Base-by-base conservation (phyloP, 1,140 invertebrate species). In the Pentalonia nigronervosa region DNA sequence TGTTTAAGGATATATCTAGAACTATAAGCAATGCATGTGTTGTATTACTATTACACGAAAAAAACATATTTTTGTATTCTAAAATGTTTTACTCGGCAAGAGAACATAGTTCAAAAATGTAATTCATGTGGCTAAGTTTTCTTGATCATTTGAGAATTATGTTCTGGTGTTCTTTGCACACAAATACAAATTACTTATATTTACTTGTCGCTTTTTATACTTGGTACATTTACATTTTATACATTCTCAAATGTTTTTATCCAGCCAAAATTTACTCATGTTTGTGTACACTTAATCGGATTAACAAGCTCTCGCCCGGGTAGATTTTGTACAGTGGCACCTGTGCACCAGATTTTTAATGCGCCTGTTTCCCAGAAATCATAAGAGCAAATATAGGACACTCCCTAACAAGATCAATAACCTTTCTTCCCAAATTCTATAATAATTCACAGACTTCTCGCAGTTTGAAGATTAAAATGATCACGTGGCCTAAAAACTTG, bases 261-360 rank as follows among this genome's bases (percentile, higher is more conserved):
- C 36, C 53, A 7, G 50, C 53, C 36, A 41, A 90, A 90, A 60
- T 60, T 60, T 6, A 8, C 53, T 90, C 36, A 47, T 90, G 53
- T 90, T 90, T 90, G 41, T 60, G 7, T 30, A 67, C 25, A 41
- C 45, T 90, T 90, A 90, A 90, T 90, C 53, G 89, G 89, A 90
- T 90, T 90, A 90, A 90, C 88, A 56, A 50, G n/a, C 50, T 45
- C 7, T 67, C 56, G 7, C 53, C 25, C 36, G 41, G 36, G 14
- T 67, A 47, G 25, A 41, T 11, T 67, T 60, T 45, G 25, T 41
- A 45, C n/a, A 17, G 6, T 41, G 53, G 14, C 56, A 60, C 89
- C 89, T 90, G 89, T 45, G 89, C 41, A 21, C 30, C 89, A 17
- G n/a, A 90, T 47, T 90, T 90, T 90, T 67, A 90, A 90, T 47